Evolutionary conservation across 2,888 invertebrate species (phyloP), one percentile per base, ranked within the genome.

Genomic region (Lasioglossum oenotherae): DNA sequence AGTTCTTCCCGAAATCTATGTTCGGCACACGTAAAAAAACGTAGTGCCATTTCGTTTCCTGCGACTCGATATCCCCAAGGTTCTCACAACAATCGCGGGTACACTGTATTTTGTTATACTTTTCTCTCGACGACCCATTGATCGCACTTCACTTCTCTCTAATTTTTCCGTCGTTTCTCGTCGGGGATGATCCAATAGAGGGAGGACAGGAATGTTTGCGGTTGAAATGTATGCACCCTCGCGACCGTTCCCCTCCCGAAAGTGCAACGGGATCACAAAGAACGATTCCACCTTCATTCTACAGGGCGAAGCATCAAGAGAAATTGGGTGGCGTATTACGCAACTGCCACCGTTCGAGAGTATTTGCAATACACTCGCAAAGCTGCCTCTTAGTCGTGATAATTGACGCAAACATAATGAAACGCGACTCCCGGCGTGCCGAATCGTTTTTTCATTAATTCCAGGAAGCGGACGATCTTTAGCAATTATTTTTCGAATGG

Each of bases 141-240:
- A 77, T 77, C 86, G 81, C 81, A 57, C 73, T 87, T 87, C 74
- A 72, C 80, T 79, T 41, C 53, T 80, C 85, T 81, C 85, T 84
- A 88, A 88, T 88, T 86, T 87, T 81, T 84, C 38, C 82, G 80
- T 79, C 88, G 86, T 81, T 89, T 78, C 74, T 69, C 78, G 64
- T 71, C 74, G 67, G 67, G 80, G 84, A 81, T 83, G 84, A 88
- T 84, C 86, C 85, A 79, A 84, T 87, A 84, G 87, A 78, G 69
- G 75, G 82, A 38, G 60, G 82, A 69, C 4, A 35, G 38, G 69
- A 69, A 85, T 93, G 93, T 93, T 93, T 93, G 93, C 92, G 84
- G 91, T 92, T 89, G 92, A 93, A 93, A 94, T 94, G 92, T 94
- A 94, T 94, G 94, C 94, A 94, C 94, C 94, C 94, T 93, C 91